Conservation (phyloP, 2,888 invertebrate genomes). For the Lampropteryx suffumata region DNA sequence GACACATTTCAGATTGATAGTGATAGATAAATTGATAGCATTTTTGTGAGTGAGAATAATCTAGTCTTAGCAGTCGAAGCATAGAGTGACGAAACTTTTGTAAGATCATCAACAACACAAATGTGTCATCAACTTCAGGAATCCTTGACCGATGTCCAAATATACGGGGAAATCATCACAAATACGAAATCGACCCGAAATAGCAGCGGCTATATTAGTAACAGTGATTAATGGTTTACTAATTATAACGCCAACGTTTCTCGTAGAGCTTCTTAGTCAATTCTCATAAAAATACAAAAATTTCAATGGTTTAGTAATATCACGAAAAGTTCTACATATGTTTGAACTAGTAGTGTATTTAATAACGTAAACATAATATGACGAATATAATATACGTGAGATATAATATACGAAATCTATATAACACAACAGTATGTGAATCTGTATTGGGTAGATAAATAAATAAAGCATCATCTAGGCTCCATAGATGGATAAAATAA, state of each 20-base stretch:
- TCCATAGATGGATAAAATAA: too few relatives aligned
- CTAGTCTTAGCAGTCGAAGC: too few relatives aligned
- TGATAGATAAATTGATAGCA: too few relatives aligned
- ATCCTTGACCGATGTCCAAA: constrained; percentile 27
- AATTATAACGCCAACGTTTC: constrained; percentile 31
- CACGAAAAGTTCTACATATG: too few relatives aligned
- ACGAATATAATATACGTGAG: too few relatives aligned
- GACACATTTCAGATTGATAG: too few relatives aligned
- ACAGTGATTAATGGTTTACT: constrained; percentile 32
- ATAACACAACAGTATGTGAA: too few relatives aligned
- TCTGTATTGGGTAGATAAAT: too few relatives aligned
- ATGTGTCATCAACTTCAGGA: constrained; percentile 6
- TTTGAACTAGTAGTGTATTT: too few relatives aligned
- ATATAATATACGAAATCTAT: too few relatives aligned
- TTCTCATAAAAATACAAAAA: constrained; percentile 12
- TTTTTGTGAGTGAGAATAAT: too few relatives aligned
- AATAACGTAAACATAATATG: neutral
- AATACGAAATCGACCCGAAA: constrained; percentile 28
- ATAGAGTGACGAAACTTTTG: neutral
- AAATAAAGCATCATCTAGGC: too few relatives aligned
- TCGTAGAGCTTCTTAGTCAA: constrained; percentile 20
- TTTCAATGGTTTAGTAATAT: neutral
- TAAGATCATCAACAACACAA: constrained; percentile 3
- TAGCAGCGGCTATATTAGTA: constrained; percentile 27
- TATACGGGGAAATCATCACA: constrained; percentile 28